Evolutionary conservation across 2,888 invertebrate genomes (phyloP).

Genomic region (Ctenicera cuprea): DNA sequence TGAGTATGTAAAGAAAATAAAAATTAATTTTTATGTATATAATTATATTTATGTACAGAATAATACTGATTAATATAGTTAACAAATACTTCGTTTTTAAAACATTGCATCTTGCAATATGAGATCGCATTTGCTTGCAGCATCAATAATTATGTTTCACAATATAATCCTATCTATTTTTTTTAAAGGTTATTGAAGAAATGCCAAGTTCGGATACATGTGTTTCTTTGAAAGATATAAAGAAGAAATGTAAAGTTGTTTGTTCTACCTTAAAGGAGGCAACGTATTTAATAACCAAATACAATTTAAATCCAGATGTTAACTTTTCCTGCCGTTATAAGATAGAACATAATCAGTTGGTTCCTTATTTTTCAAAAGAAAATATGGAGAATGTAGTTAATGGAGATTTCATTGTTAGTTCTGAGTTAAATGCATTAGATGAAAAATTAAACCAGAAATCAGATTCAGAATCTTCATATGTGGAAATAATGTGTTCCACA

Average conservation of each 20-base stretch:
- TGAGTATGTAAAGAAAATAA: no score
- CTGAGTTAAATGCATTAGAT: neutral
- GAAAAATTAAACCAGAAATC: neutral
- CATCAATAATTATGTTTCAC: neutral
- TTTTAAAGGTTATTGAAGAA: conserved; percentile 51
- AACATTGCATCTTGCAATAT: no score
- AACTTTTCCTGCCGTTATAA: conserved; percentile 50
- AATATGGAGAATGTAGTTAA: neutral
- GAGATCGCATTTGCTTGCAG: no score
- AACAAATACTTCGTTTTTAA: no score
- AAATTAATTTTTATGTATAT: no score
- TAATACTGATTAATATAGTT: no score
- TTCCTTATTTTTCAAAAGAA: neutral
- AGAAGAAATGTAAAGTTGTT: conserved; percentile 49
- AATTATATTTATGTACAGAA: no score
- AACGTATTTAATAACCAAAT: conserved; percentile 4
- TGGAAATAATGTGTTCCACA: no score
- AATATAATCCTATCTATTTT: conserved; percentile 10
- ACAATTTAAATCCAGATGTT: conserved; percentile 16
- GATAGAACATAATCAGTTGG: conserved; percentile 25
- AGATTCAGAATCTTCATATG: neutral
- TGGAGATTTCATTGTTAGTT: neutral
- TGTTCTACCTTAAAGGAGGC: conserved; percentile 38
- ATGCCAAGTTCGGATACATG: conserved; percentile 16
- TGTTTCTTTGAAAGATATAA: conserved; percentile 42